Evolutionary conservation across 2,888 invertebrate species (phyloP), one percentile per base, ranked within the genome.

Genomic region (Notodonta ziczac): DNA sequence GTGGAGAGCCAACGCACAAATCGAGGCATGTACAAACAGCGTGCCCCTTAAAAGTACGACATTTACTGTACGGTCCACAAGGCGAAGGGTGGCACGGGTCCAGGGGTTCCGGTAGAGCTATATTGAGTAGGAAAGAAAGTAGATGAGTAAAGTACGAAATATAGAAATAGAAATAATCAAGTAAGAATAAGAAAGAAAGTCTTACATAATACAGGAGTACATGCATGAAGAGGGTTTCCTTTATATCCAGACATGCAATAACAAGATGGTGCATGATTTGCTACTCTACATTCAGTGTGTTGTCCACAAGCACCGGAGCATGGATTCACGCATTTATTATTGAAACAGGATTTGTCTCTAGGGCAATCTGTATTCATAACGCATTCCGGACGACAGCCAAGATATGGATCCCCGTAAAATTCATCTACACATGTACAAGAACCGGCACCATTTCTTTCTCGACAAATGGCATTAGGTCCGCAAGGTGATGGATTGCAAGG

Each of bases 401-500:
- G 93, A 84, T 97, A 97, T 42, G 97, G 97, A 88, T 97, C 97
- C 57, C 97, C 97, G 73, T 95, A 95, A 88, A 96, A 97, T 74
- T 96, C 96, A 65, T 95, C 94, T 77, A 96, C 86, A 87, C 97
- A 97, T 74, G 95, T 92, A 87, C 97, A 97, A 70, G 97, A 96
- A 77, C 96, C 97, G 72, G 96, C 96, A 81, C 96, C 96, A 82
- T 96, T 95, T 76, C 94, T 94, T 90, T 96, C 96, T 79, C 95
- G 95, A 88, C 97, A 97, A 68, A 96, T 89, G 58, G 97, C 96
- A 88, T 97, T 97, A 62, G 96, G 93, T 71, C 97, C 97, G 86
- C 97, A 97, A 58, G 97, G 97, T 71, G 96, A 96, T 73, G 97
- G 96, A 87, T 95, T 95, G 88, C 97, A 97, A 71, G 97, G 97